Evolutionary conservation across 2,888 invertebrate genomes (phyloP), one percentile per base, ranked within the genome.

Genomic region (Drosophila picticornis): DNA sequence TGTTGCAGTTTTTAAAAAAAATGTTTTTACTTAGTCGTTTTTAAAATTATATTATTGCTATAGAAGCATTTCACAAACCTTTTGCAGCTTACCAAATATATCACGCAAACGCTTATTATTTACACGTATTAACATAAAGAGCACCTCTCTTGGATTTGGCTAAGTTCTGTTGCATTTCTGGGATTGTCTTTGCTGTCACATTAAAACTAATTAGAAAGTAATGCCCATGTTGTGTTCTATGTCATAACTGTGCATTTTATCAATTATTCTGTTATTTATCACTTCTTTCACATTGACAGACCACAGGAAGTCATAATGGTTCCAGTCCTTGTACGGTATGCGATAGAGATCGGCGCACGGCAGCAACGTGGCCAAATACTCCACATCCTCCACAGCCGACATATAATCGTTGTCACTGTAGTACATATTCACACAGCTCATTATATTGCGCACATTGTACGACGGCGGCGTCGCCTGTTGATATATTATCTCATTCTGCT

Each of bases 231-330:
- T 69, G 46, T 81, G 76, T 48, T 88, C 81, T 1, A 73, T 52
- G 65, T 91, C 91, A 66, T 92, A 90, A 52, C 71, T 74, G 40
- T 65, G 77, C 61, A 92, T 87, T 73, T 90, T 90, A 59, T 80
- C 82, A 11, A 93, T 86, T 61, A 92, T 91, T 57, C 84, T 83
- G 70, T 95, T 93, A 81, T 95, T 96, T 6, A 96, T 90, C 63
- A 96, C 93, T 51, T 93, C 93, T 80, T 94, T 95, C 0, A 95
- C 95, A 85, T 95, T 94, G 19, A 94, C 94, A 6, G 95, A 96
- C 94, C 95, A 96, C 76, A 96, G 90, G 89, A 96, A 96, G 90
- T 96, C 96, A 77, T 96, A 91, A 90, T 96, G 96, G 82, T 95
- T 96, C 92, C 96, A 96, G 36, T 93, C 93, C 22, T 88, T 88